Evolutionary conservation across 2,113 vertebrate genomes (phyloP), one percentile per base, ranked within the genome.

Genomic region (Ibidorhyncha struthersii): DNA sequence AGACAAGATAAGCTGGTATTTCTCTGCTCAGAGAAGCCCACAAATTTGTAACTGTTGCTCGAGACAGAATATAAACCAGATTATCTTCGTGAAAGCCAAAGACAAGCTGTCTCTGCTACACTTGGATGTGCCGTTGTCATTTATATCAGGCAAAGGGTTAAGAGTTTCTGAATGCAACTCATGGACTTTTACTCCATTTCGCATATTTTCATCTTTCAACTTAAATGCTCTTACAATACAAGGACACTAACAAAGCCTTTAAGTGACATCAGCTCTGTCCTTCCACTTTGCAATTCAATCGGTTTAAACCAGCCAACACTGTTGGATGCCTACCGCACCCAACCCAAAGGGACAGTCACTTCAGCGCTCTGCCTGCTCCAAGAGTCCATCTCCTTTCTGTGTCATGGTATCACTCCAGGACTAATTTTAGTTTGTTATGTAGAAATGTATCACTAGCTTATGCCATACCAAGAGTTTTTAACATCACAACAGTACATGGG

Each of bases 281-380:
- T 70, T 45, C 13, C 15, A 5, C 41, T 83, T 40, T 4, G 47
- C 36, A 34, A 63, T n/a, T 81, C 67, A 5, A 41, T 41, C 0
- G 0, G 13, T 52, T 69, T 47, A 43, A 78, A 73, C 40, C 0
- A 0, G 40, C 50, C 63, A 69, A 3, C 20, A 6, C 41, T 20
- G 41, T 4, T 50, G 86, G 55, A n/a, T 12, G 45, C 20, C 77
- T 25, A 11, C 61, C 43, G 6, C 5, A 23, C 47, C 77, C 83
- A 79, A 4, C 4, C 29, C 73, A 47, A 49, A 43, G 69, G 50
- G 34, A 77, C 53, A 38, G 36, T 9, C 58, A 29, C 53, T 49
- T 34, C 50, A 71, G 40, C 6, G 1, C 40, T 12, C 88, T 67
- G 43, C 14, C 11, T 0, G 26, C 59, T 89, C 67, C 55, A 73